Evolutionary conservation across 2,888 invertebrate species (phyloP), one percentile per base, ranked within the genome.

Genomic region (Notodonta ziczac): DNA sequence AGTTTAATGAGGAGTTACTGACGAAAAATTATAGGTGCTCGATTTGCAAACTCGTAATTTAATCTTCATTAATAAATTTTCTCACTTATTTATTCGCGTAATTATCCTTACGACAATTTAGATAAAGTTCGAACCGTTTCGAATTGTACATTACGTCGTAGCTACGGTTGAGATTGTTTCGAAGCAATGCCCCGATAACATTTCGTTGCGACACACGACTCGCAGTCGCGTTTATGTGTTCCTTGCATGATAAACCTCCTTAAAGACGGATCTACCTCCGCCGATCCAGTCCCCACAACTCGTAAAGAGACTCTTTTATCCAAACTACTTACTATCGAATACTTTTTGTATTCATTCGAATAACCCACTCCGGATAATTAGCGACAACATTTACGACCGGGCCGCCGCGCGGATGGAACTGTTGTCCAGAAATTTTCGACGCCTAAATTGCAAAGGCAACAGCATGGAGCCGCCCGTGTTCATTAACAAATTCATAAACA

Each of bases 401-500:
- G 67, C 73, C 64, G 70, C 65, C 67, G 71, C 73, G 73, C 70
- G 72, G 80, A 75, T 76, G 79, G 74, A 82, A 85, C 80, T 86
- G 83, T 83, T 75, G 80, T 75, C 72, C 72, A 70, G 65, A 76
- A 70, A 77, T 80, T 82, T 83, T 74, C 68, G 72, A 70, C 73
- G 74, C 68, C 77, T 76, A 82, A 87, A 89, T 89, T 86, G 84
- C 81, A 78, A 83, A 87, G 85, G 87, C 86, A 86, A 86, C 86
- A 82, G 77, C 76, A 72, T 66, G 72, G 72, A 80, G 76, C 77
- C 80, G 77, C 72, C 67, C 74, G 85, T 85, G 89, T 91, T 90
- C 91, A 91, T 90, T 90, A 90, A 88, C 88, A 88, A 92, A 91
- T 91, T 90, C 89, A 91, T 90, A 92, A 91, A 91, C 89, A 91